A percentile compares a stretch with the other conserved stretches of the same genome.
phyloP scores from a whole-genome alignment of 1,140 invertebrate species.

The Drusus annulatus region DNA sequence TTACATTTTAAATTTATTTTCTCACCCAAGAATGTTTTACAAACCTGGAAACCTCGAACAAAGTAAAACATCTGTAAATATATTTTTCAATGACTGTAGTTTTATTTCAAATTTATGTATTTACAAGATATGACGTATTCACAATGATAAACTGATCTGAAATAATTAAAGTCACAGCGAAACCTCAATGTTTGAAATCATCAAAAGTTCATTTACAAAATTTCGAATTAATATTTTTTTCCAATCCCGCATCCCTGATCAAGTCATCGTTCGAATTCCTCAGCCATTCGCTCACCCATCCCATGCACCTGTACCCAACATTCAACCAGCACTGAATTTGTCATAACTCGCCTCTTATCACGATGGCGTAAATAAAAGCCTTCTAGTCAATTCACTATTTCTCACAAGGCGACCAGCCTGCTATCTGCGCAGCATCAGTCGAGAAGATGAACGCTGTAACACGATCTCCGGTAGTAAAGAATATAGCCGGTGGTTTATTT shows the following conservation, averaged over 20 bases:
- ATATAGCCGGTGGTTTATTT: background rate
- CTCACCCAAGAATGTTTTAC: too few relatives aligned
- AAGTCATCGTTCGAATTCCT: conserved; percentile 23
- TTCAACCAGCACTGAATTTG: conserved; percentile 48
- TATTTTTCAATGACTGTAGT: too few relatives aligned
- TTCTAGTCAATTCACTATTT: conserved; percentile 11
- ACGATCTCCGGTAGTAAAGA: conserved; percentile 41
- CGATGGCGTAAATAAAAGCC: conserved; percentile 52
- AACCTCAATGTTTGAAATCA: too few relatives aligned
- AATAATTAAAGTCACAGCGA: too few relatives aligned
- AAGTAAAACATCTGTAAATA: too few relatives aligned
- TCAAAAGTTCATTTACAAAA: too few relatives aligned
- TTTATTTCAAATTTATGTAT: too few relatives aligned
- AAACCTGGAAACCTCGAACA: too few relatives aligned
- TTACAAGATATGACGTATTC: too few relatives aligned
- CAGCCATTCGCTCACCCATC: conserved; percentile 40
- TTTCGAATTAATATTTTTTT: too few relatives aligned
- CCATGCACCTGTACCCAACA: conserved; percentile 35
- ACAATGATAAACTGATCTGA: too few relatives aligned
- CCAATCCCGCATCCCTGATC: background rate
- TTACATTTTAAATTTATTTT: too few relatives aligned
- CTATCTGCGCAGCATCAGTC: conserved; percentile 48
- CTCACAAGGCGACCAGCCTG: conserved; percentile 40
- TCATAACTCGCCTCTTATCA: conserved; percentile 55
- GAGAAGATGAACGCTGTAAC: conserved; percentile 34